Percentiles rank a stretch among this genome's conserved stretches.
Conservation (phyloP, 2,888 invertebrate genomes). For the Conomelus anceps region DNA sequence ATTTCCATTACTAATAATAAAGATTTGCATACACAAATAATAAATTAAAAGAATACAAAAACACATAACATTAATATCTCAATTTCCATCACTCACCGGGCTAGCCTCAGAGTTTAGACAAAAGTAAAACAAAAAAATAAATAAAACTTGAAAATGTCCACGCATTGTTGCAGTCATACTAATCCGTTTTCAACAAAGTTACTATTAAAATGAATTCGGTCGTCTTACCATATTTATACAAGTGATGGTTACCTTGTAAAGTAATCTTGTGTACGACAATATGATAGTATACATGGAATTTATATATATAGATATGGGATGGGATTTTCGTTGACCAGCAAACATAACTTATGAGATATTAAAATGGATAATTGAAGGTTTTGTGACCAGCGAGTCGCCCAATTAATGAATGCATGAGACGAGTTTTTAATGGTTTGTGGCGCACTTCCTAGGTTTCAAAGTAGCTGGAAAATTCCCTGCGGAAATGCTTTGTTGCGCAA, state of each 20-base stretch:
- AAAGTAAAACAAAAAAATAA: not conserved
- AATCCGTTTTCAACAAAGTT: not conserved
- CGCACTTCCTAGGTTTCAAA: not conserved
- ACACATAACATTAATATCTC: no score
- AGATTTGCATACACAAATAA: no score
- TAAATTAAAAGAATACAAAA: no score
- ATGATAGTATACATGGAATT: not conserved
- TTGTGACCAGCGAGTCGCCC: not conserved
- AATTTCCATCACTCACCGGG: not conserved
- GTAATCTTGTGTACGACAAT: not conserved
- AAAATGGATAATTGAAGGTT: not conserved
- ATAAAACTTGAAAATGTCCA: not conserved
- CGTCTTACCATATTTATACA: not conserved
- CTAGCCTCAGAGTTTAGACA: not conserved
- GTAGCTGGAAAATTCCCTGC: not conserved
- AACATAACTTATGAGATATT: not conserved
- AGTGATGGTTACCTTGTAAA: not conserved
- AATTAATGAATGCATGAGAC: not conserved
- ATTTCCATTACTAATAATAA: no score
- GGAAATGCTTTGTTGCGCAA: not conserved
- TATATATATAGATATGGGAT: no score
- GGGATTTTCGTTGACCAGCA: not conserved
- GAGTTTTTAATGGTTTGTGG: not conserved
- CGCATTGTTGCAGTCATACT: not conserved
- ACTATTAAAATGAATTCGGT: not conserved